Percentiles rank a stretch among this genome's conserved stretches.
phyloP scores from a whole-genome alignment of 2,113 vertebrate species.

The Lamprotornis superbus region DNA sequence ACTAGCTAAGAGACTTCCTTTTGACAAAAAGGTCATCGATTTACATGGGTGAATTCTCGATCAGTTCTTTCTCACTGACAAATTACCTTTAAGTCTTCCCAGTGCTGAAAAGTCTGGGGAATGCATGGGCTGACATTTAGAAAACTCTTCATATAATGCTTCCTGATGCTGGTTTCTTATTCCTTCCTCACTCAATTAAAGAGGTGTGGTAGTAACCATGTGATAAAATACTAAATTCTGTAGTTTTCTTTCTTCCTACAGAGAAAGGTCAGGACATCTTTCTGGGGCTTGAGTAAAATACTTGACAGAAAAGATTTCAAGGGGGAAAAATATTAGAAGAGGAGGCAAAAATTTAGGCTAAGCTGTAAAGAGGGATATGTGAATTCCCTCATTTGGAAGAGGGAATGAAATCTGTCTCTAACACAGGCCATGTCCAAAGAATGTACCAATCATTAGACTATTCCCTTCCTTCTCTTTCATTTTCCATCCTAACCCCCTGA shows the following conservation, averaged over 20 bases:
- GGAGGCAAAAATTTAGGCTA: not conserved
- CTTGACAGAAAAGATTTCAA: constrained; percentile 20
- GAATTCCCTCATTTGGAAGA: not conserved
- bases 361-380: not conserved
- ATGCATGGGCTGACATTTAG: constrained; percentile 64
- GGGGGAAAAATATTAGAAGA: not conserved
- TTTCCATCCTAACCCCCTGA: not conserved
- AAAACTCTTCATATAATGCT: constrained; percentile 58
- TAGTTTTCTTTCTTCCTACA: constrained; percentile 1
- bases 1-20: constrained; percentile 63
- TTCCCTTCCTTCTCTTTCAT: not conserved
- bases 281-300: constrained; percentile 10
- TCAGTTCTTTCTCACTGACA: constrained; percentile 65
- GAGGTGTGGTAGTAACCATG: constrained; percentile 55
- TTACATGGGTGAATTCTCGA: constrained; percentile 69
- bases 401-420: constrained; percentile 1
- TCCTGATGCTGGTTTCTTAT: constrained; percentile 63
- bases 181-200: constrained; percentile 61
- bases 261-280: constrained; percentile 52
- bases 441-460: not conserved
- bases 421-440: not conserved
- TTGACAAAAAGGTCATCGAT: constrained; percentile 69
- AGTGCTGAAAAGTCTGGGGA: constrained; percentile 47
- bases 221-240: constrained; percentile 50
- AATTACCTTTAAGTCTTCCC: constrained; percentile 63